Percentiles rank a stretch among this genome's conserved stretches.
These are phyloP conservation scores for Mechanitis messenoides DNA, from an alignment of 2,888 invertebrate species.

Conservation along the genomic window DNA sequence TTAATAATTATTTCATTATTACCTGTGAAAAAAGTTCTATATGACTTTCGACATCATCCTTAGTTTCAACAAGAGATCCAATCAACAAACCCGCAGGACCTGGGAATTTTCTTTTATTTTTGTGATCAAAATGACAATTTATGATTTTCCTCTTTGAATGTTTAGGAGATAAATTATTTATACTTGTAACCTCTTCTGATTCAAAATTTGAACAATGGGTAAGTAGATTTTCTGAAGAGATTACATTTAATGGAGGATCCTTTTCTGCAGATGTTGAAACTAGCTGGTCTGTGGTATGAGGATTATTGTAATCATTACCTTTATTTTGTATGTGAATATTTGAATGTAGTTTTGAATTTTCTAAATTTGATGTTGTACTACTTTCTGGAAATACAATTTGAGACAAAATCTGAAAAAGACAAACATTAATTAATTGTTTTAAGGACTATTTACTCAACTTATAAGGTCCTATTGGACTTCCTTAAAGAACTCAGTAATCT, in stretches of 20 bases:
- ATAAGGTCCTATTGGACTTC: no score
- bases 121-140: constrained; percentile 59
- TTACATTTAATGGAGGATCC: neutral
- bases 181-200: neutral
- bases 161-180: constrained; percentile 40
- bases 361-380: constrained; percentile 5
- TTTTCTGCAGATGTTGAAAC: neutral
- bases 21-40: constrained; percentile 69
- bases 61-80: constrained; percentile 49
- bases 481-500: no score
- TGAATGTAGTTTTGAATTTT: neutral
- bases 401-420: constrained; percentile 53
- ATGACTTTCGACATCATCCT: constrained; percentile 54
- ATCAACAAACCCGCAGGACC: constrained; percentile 67
- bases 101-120: constrained; percentile 66
- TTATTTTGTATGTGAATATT: constrained; percentile 4
- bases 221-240: neutral
- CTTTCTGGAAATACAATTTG: constrained; percentile 60
- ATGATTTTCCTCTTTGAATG: constrained; percentile 63
- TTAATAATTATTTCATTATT: constrained; percentile 13
- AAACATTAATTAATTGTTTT: constrained; percentile 8
- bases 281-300: no score
- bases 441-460: no score
- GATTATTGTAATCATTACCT: neutral
- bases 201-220: neutral